Conservation (phyloP, 2,888 invertebrate genomes). For the Idaea straminata region DNA sequence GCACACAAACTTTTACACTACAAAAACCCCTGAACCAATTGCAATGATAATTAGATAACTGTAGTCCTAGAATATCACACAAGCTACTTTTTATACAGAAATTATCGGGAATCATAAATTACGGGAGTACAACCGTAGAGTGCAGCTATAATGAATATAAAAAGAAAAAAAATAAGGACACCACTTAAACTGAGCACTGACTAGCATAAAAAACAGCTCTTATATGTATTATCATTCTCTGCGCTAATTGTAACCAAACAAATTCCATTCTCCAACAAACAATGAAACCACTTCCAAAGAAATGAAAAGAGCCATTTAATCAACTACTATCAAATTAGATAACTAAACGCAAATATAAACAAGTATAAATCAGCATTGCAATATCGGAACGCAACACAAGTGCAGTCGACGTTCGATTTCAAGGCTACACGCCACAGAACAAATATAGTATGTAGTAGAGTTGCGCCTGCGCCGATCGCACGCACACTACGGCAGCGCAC, state of each 20-base stretch:
- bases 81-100: no score
- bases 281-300: constrained; percentile 5
- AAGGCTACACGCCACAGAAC: constrained; percentile 56
- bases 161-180: no score
- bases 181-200: no score
- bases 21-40: no score
- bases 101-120: no score
- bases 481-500: constrained; percentile 13
- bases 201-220: not conserved
- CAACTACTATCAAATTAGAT: not conserved
- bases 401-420: constrained; percentile 75
- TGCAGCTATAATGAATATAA: no score
- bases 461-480: not conserved
- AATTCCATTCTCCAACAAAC: not conserved
- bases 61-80: no score
- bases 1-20: no score
- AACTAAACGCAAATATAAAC: constrained; percentile 17
- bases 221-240: not conserved
- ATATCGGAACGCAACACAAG: constrained; percentile 55
- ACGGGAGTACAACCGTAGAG: no score
- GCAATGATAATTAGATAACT: no score
- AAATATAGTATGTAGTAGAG: constrained; percentile 20
- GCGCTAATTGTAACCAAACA: not conserved
- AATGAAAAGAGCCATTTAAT: not conserved
- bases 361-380: constrained; percentile 3